Percentiles rank a stretch among this genome's conserved stretches.
These are phyloP conservation scores for Struthio camelus DNA, from an alignment of 2,113 vertebrate species.

Conservation along the genomic window DNA sequence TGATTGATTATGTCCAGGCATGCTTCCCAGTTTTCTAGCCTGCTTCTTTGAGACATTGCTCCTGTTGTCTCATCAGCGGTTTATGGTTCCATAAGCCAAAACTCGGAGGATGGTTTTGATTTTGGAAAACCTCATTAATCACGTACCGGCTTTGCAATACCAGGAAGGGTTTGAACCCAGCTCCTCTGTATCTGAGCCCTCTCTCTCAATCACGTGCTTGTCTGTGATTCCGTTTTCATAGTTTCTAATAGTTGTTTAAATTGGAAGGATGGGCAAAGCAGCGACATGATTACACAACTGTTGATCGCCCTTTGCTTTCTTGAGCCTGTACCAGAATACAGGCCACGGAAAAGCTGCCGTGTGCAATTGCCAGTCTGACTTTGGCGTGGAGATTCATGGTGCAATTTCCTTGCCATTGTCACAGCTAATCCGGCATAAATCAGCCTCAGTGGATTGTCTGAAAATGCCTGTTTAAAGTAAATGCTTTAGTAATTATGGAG, in stretches of 20 bases:
- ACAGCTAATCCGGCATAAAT: conserved; percentile 26
- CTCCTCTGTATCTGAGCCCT: not conserved
- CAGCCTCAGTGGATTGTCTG: conserved; percentile 36
- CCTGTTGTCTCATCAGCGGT: not conserved
- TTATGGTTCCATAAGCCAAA: conserved; percentile 15
- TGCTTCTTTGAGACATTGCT: not conserved
- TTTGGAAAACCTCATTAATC: not conserved
- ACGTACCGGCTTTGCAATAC: not conserved
- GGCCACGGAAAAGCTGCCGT: not conserved
- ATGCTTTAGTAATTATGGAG: conserved; percentile 54
- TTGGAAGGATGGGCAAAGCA: not conserved
- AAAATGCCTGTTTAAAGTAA: conserved; percentile 62
- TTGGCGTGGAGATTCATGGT: not conserved
- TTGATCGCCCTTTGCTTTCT: not conserved
- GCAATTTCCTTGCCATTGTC: conserved; percentile 33
- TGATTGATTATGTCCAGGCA: conserved; percentile 51
- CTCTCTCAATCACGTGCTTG: not conserved
- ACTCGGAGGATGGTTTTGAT: conserved; percentile 28
- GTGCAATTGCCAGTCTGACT: not conserved
- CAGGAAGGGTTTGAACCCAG: not conserved
- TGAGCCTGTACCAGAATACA: not conserved
- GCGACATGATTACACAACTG: not conserved
- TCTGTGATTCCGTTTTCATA: not conserved
- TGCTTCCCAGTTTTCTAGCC: conserved; percentile 31
- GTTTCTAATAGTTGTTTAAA: not conserved